These are phyloP conservation scores for Suricata suricatta DNA, from an alignment of 2,113 vertebrate genomes.

Conservation along the genomic window DNA sequence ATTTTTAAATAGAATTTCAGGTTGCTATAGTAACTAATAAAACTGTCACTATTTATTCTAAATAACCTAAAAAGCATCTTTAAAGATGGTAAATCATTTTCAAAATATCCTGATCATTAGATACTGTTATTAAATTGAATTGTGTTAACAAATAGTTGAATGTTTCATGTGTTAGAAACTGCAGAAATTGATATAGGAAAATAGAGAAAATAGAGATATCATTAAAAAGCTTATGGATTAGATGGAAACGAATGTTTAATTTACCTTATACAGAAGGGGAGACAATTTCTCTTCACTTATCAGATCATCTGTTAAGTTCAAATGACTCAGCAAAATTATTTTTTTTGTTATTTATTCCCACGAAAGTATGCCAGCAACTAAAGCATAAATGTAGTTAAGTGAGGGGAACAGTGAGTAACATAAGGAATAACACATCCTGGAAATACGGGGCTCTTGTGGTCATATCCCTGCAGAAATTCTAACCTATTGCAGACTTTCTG, in stretches of 20 bases:
- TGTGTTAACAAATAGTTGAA: conserved; percentile 25
- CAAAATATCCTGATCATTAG: conserved; percentile 16
- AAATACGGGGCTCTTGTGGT: background rate
- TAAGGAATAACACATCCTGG: background rate
- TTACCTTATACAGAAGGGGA: background rate
- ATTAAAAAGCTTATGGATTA: background rate
- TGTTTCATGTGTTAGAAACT: background rate
- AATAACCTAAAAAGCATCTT: conserved; percentile 43
- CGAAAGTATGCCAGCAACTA: background rate
- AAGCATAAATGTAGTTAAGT: conserved; percentile 38
- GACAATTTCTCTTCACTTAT: conserved; percentile 9
- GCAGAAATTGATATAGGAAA: background rate
- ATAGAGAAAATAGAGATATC: background rate
- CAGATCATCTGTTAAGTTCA: conserved; percentile 66
- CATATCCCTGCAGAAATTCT: background rate
- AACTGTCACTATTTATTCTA: conserved; percentile 52
- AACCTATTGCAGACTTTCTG: background rate
- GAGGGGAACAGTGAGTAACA: background rate
- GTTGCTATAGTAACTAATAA: conserved; percentile 68
- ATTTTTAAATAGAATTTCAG: conserved; percentile 42
- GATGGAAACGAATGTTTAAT: background rate
- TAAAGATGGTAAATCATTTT: conserved; percentile 59
- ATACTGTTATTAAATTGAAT: conserved; percentile 52
- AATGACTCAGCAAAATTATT: conserved; percentile 63
- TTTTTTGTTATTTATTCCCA: conserved; percentile 33